These are phyloP conservation scores for Julus scandinavius DNA, from an alignment of 2,888 invertebrate species.

Conservation along the genomic window DNA sequence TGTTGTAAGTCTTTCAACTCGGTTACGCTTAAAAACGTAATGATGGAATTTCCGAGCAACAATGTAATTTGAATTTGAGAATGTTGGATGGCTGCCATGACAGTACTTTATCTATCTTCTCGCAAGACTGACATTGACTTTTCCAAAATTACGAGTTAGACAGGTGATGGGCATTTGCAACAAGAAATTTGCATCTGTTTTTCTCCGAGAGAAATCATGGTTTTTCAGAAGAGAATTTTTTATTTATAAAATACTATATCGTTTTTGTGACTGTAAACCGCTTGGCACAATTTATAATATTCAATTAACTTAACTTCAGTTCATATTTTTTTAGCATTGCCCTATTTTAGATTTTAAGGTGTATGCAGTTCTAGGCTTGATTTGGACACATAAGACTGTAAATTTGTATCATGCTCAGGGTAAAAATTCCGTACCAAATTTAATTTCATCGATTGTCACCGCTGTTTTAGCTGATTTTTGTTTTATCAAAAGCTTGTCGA, in stretches of 20 bases:
- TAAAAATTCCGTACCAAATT: not conserved
- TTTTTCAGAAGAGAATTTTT: not conserved
- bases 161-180: not conserved
- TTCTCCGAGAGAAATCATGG: not conserved
- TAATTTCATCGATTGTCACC: not conserved
- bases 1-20: not conserved
- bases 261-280: no score
- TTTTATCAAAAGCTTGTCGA: not conserved
- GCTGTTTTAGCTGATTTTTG: not conserved
- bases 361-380: no score
- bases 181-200: not conserved
- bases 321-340: no score
- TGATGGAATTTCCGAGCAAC: not conserved
- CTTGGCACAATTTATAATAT: no score
- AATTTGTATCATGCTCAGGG: no score
- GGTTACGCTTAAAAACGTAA: not conserved
- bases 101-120: not conserved
- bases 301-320: no score
- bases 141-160: not conserved
- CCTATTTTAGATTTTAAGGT: no score
- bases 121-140: not conserved
- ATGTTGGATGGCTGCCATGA: constrained; percentile 13
- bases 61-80: constrained; percentile 9
- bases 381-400: no score
- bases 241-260: not conserved